A percentile compares a stretch with the other conserved stretches of the same genome.
Evolutionary conservation across 2,113 vertebrate genomes (phyloP).

Genomic region (Ceyx cyanopectus): DNA sequence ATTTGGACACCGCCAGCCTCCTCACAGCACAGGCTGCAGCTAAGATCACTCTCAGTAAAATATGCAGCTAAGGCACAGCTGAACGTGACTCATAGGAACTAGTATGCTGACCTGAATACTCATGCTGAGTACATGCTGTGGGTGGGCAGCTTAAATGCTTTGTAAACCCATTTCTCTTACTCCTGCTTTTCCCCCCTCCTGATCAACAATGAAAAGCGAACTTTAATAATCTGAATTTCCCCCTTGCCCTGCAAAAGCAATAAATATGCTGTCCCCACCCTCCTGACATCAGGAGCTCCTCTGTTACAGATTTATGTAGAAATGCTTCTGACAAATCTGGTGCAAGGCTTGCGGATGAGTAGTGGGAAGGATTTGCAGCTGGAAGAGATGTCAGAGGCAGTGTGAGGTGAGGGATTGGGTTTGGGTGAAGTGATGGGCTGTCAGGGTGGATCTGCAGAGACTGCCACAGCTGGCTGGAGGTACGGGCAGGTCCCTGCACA

Average conservation of each 20-base stretch:
- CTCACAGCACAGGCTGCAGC: slow-evolving; percentile 28
- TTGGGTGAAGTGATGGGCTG: background rate
- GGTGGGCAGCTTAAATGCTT: slow-evolving; percentile 6
- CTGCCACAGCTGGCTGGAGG: background rate
- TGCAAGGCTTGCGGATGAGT: background rate
- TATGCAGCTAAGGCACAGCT: slow-evolving; percentile 53
- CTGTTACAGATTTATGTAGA: background rate
- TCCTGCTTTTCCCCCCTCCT: background rate
- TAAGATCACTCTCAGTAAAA: slow-evolving; percentile 50
- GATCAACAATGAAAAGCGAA: background rate
- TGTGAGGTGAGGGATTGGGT: background rate
- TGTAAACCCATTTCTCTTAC: slow-evolving; percentile 25
- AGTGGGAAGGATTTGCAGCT: slow-evolving; percentile 20
- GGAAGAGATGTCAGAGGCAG: background rate
- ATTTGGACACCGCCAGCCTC: slow-evolving; percentile 41
- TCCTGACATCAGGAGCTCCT: background rate
- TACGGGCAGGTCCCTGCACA: background rate
- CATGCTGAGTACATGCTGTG: background rate
- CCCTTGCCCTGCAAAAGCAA: background rate
- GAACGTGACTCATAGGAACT: slow-evolving; percentile 60
- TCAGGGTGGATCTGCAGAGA: background rate
- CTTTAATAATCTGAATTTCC: background rate
- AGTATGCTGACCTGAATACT: slow-evolving; percentile 59
- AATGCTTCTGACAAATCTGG: background rate
- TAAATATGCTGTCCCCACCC: background rate